Evolutionary conservation across 37 sponge, comb jelly and placozoan species (phyloP), one percentile per base, ranked within the genome.

Genomic region (Oscarella lobularis): DNA sequence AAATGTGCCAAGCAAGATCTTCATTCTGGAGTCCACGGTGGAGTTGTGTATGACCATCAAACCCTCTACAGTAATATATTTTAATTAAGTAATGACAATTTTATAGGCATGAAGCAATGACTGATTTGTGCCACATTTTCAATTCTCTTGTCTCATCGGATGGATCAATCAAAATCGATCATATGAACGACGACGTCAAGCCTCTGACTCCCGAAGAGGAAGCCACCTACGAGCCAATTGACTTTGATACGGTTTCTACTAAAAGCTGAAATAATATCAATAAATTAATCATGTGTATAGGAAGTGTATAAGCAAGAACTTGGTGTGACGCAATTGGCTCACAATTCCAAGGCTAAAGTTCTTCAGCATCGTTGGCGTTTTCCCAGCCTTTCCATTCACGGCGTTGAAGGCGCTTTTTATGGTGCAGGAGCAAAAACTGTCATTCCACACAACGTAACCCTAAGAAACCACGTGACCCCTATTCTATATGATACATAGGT

Each of bases 21-120:
- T 9, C 79, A 78, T 39, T 67, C 69, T 69, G 79, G 79, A n/a
- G 71, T 78, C 2, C 71, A 69, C 31, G 79, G 79, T 6, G 79
- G 79, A 2, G 72, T 73, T 39, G 79, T 78, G 79, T 78, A 74
- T 71, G 79, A n/a, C n/a, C n/a, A n/a, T n/a, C n/a, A n/a, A n/a
- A n/a, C n/a, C n/a, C n/a, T n/a, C n/a, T n/a, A n/a, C n/a, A n/a
- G n/a, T n/a, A n/a, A n/a, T n/a, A n/a, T n/a, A n/a, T n/a, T n/a
- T n/a, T n/a, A n/a, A n/a, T n/a, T n/a, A n/a, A n/a, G n/a, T n/a
- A n/a, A n/a, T n/a, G n/a, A n/a, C n/a, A 48, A 48, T 27, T 48
- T 9, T 34, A 27, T 31, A 78, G 79, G 39, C 79, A 78, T 39
- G 79, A 78, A 74, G 79, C 79, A 3, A 78, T 78, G 79, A 73